A percentile compares a stretch with the other conserved stretches of the same genome.
phyloP scores from a whole-genome alignment of 2,113 vertebrate genomes.

The Sakesphorus luctuosus region DNA sequence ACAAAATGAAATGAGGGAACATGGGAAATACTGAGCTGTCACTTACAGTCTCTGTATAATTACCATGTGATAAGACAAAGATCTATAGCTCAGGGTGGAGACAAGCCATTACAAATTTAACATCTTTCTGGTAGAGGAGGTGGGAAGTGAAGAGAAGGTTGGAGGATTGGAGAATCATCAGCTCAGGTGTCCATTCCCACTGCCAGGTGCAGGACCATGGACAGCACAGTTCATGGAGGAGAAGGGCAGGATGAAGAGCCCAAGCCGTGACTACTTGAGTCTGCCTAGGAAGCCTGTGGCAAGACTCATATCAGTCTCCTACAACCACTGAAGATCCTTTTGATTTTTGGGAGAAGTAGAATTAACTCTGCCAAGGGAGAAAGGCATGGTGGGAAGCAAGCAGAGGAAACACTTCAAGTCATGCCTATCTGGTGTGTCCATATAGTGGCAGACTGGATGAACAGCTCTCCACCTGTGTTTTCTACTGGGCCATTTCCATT shows the following conservation, averaged over 20 bases:
- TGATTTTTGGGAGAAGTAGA: neutral
- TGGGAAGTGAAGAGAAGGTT: neutral
- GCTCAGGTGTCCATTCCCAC: neutral
- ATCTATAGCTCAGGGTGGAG: neutral
- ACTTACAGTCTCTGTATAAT: neutral
- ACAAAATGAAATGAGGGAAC: neutral
- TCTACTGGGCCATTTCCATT: neutral
- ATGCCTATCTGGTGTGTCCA: accelerated
- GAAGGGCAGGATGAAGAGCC: neutral
- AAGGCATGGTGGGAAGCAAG: neutral
- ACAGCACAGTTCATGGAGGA: neutral
- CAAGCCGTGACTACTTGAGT: neutral
- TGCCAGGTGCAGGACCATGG: accelerated
- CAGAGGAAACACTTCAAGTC: neutral
- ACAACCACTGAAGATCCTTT: neutral
- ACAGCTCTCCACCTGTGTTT: neutral
- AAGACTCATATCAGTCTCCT: neutral
- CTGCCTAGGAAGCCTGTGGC: neutral
- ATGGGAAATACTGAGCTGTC: neutral
- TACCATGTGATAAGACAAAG: neutral
- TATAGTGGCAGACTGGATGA: neutral
- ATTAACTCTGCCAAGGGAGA: neutral
- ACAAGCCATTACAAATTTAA: neutral
- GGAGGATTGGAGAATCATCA: neutral
- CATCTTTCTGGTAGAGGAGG: neutral